Evolutionary conservation across 1,140 invertebrate species (phyloP), one percentile per base, ranked within the genome.

Genomic region (Octopus sinensis): DNA sequence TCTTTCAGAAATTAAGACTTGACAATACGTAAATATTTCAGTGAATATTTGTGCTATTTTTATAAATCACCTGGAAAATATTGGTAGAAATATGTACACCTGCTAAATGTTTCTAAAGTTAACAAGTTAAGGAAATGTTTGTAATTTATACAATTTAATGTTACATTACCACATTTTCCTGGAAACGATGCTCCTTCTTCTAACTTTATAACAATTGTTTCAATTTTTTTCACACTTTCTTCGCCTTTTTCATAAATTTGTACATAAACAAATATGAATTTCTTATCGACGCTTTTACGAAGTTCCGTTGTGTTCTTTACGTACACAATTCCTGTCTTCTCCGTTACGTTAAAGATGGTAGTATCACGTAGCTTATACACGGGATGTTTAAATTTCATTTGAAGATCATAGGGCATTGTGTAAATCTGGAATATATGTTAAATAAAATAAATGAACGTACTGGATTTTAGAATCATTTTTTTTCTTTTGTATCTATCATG

Each of bases 141-240:
- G 10, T 76, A 9, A 76, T 76, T 9, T 51, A n/a, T 9, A 68
- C 9, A 23, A n/a, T 13, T 9, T 23, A 23, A 51, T 76, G 10
- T 76, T 76, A 10, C 75, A n/a, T 77, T 77, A 77, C 76, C 76
- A 53, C 76, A 77, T 5, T 6, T 53, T 51, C 17, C 76, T 17
- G 76, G 6, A 23, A 77, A 30, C 0, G 30, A 9, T 4, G 76
- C 4, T 7, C 43, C 76, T 43, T 77, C 76, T 5, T 52, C 5
- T 43, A 77, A 13, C 1, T 4, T 53, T 17, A 77, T 77, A 52
- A 77, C 30, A 9, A 77, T 51, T 17, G 5, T 4, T 77, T 52
- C 17, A 77, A 52, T 77, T 12, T 13, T 13, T 9, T 77, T 53
- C 7, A 77, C 17, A 6, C 12, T 43, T 6, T 53, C 43, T 43